Base-by-base conservation (phyloP, 2,113 vertebrate genomes). In the Prunella fulvescens region DNA sequence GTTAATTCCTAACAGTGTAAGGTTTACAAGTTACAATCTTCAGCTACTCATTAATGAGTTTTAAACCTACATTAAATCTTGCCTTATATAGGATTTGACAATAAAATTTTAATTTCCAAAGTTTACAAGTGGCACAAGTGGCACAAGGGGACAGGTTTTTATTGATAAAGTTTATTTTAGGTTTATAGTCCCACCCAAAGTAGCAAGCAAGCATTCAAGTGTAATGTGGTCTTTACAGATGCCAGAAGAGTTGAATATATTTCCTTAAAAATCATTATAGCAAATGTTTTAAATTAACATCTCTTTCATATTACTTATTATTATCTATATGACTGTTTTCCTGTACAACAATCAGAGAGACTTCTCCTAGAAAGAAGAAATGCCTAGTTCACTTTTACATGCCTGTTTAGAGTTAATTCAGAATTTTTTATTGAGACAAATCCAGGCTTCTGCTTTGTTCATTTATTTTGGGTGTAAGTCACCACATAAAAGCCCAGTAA, bases 91-190 rank as follows among this genome's bases (percentile, higher is more conserved):
- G 14, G 2, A 72, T 65, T 66, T 80, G 19, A 71, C 47, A 57
- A 9, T 12, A 87, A 47, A 96, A 73, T 44, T 88, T 93, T 69
- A 19, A 33, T 24, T 69, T 88, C 61, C 58, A 76, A 66, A 64
- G 18, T 66, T 10, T 65, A 39, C 47, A 50, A 70, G 17, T 42
- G 54, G 12, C 35, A n/a, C n/a, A n/a, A n/a, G n/a, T n/a, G n/a
- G n/a, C n/a, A n/a, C n/a, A 85, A 8, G 14, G 12, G 12, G 19
- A 22, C 8, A 57, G 15, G 35, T n/a, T 85, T 98, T 98, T 97
- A 98, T 98, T 97, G 98, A 97, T 98, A 97, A 40, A 48, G 96
- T 97, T 95, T 97, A 98, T 98, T 98, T 98, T 98, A 97, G 91
- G 95, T 96, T 97, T 96, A 97, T 94, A 98, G 92, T 94, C 96